These are phyloP conservation scores for Delia radicum DNA, from an alignment of 1,140 invertebrate genomes.

Conservation along the genomic window DNA sequence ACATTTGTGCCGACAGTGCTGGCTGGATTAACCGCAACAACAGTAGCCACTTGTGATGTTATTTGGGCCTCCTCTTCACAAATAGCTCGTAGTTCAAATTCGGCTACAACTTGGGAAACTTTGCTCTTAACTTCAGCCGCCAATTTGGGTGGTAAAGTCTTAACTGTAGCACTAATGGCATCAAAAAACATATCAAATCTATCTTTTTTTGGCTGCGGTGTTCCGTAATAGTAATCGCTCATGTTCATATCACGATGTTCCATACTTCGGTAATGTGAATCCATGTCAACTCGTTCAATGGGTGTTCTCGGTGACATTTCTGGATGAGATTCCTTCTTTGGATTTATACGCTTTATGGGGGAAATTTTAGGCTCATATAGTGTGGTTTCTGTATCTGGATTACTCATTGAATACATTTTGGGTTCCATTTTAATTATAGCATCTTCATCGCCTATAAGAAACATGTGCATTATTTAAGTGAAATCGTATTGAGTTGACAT, in stretches of 20 bases:
- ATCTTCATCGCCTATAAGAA: too few species aligned
- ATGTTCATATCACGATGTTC: too few species aligned
- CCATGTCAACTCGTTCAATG: too few species aligned
- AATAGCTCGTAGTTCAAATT: constrained; percentile 47
- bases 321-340: background rate
- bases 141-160: constrained; percentile 42
- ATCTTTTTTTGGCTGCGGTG: constrained; percentile 28
- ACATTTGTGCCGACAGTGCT: background rate
- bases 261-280: too few species aligned
- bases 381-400: background rate
- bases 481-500: too few species aligned
- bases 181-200: constrained; percentile 48
- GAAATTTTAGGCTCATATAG: background rate
- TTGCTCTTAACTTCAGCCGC: constrained; percentile 44
- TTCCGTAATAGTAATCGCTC: background rate
- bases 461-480: too few species aligned
- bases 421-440: too few species aligned
- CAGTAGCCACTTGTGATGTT: background rate
- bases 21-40: background rate
- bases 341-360: too few species aligned
- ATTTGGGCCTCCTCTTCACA: constrained; percentile 34
- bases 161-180: constrained; percentile 44
- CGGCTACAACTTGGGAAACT: constrained; percentile 45
- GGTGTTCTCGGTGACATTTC: too few species aligned
- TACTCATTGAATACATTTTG: too few species aligned